Conservation (phyloP, 1,140 invertebrate species). For the Papilio xuthus region DNA sequence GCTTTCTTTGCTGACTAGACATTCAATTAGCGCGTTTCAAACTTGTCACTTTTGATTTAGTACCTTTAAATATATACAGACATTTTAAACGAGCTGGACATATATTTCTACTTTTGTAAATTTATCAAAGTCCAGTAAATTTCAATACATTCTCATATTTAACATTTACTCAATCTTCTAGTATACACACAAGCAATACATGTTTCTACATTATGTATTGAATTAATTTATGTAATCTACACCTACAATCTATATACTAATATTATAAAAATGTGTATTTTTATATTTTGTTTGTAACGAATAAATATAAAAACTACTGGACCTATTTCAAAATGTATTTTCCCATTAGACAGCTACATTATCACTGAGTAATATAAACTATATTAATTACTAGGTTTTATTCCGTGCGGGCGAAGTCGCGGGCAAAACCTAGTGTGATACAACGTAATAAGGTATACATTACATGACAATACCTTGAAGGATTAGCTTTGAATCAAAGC, state of each 20-base stretch:
- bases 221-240: not conserved
- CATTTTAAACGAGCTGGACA: not conserved
- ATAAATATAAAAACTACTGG: too few relatives aligned
- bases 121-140: not conserved
- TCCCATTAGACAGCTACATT: too few relatives aligned
- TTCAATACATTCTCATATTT: too few relatives aligned
- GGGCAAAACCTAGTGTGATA: not conserved
- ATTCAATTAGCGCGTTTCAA: not conserved
- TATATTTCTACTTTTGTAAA: not conserved
- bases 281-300: too few relatives aligned
- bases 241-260: too few relatives aligned
- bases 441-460: not conserved
- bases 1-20: slow-evolving; percentile 30
- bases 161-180: too few relatives aligned
- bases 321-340: too few relatives aligned
- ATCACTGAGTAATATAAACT: too few relatives aligned
- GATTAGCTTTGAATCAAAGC: not conserved
- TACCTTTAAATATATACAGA: slow-evolving; percentile 10
- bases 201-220: too few relatives aligned
- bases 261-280: too few relatives aligned
- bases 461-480: slow-evolving; percentile 16
- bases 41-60: not conserved
- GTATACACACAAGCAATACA: too few relatives aligned
- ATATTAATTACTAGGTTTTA: too few relatives aligned
- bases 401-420: not conserved